phyloP scores from a whole-genome alignment of 2,113 vertebrate genomes.

The Capricornis sumatraensis region DNA sequence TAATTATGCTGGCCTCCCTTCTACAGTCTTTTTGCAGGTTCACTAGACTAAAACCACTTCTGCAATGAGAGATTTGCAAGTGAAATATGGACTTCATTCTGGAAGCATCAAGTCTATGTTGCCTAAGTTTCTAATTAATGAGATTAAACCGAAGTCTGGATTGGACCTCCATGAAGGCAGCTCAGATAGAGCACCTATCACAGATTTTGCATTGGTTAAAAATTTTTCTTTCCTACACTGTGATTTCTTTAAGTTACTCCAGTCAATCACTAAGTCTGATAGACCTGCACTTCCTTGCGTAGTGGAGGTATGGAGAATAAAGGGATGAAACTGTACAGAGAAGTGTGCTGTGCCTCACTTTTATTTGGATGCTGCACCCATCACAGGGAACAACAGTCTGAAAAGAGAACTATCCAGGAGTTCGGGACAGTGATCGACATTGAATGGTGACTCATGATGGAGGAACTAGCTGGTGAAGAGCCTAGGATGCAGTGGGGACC shows the following conservation, averaged over 20 bases:
- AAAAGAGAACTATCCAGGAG: neutral
- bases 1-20: neutral
- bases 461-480: neutral
- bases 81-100: conserved; percentile 12
- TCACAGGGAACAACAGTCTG: neutral
- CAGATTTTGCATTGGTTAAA: neutral
- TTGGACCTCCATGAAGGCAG: neutral
- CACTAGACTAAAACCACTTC: conserved; percentile 38
- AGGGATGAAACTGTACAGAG: neutral
- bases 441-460: neutral
- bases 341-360: neutral
- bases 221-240: neutral
- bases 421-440: neutral
- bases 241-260: neutral
- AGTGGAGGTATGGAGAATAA: neutral
- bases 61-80: neutral
- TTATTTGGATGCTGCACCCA: neutral
- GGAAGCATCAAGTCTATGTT: neutral
- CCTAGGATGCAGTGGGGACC: neutral
- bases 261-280: neutral
- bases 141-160: conserved; percentile 1
- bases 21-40: conserved; percentile 50
- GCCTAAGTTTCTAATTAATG: neutral
- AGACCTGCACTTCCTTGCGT: neutral
- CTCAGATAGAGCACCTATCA: neutral